Percentiles rank a stretch among this genome's conserved stretches.
phyloP scores from a whole-genome alignment of 1,140 invertebrate species.

The Halictus rubicundus region DNA sequence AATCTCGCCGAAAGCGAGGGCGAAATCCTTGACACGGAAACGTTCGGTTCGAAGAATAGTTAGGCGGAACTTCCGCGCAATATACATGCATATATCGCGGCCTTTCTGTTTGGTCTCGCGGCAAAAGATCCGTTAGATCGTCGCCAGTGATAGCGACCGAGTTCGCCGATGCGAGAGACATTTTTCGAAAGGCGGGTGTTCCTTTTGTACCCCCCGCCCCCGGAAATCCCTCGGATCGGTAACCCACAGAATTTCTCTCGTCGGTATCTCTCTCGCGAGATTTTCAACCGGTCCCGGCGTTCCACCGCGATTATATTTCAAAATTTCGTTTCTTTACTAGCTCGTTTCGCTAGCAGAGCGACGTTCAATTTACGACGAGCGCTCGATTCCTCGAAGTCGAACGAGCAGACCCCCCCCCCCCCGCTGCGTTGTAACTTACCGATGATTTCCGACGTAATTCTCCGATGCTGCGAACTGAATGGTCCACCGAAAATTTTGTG shows the following conservation, averaged over 20 bases:
- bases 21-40: no score
- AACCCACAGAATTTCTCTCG: background rate
- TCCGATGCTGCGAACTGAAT: no score
- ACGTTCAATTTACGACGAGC: background rate
- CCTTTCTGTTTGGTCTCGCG: no score
- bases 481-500: no score
- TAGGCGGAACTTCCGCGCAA: no score
- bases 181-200: background rate
- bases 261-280: background rate
- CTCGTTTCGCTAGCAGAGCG: background rate
- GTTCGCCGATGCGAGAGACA: background rate
- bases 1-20: no score
- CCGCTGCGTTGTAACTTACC: background rate
- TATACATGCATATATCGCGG: no score
- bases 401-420: background rate
- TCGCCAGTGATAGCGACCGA: no score
- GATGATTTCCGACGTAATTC: background rate
- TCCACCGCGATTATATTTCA: background rate
- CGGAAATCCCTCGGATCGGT: background rate
- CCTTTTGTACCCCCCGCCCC: background rate
- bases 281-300: background rate
- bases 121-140: no score
- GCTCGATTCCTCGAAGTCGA: background rate
- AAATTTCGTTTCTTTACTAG: constrained; percentile 16
- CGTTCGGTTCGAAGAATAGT: no score